Evolutionary conservation across 2,113 vertebrate species (phyloP).

Genomic region (Pelecanoides urinatrix): DNA sequence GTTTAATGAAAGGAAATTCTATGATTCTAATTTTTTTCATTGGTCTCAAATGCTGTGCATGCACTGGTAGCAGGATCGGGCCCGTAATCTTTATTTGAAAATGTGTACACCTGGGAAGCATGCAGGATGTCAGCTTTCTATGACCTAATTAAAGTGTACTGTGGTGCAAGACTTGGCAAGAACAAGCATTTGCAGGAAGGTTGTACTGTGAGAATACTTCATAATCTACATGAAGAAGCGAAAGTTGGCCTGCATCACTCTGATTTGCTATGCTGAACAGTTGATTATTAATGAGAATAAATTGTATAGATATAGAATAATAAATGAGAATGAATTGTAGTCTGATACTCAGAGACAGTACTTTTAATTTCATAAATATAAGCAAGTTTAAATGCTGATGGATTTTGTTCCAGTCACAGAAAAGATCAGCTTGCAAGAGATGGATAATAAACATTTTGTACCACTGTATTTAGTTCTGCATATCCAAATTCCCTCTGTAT

Average conservation of each 20-base stretch:
- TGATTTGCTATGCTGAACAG: neutral
- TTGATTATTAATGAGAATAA: neutral
- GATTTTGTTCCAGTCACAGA: neutral
- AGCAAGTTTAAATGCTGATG: neutral
- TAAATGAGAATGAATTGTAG: neutral
- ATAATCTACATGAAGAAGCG: neutral
- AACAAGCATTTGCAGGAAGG: neutral
- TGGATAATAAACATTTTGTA: neutral
- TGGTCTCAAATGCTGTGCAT: neutral
- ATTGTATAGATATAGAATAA: neutral
- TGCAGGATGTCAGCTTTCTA: neutral
- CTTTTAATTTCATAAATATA: neutral
- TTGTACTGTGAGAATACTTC: neutral
- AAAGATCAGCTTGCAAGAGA: neutral
- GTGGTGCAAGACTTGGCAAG: constrained; percentile 19
- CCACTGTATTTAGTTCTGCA: neutral
- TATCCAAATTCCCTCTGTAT: neutral
- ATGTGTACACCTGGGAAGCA: constrained; percentile 4
- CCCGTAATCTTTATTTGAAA: neutral
- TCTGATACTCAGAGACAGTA: neutral
- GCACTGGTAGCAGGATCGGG: neutral
- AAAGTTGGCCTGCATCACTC: neutral
- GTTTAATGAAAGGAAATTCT: neutral
- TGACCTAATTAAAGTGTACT: constrained; percentile 10
- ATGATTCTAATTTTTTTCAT: neutral